Evolutionary conservation across 2,113 vertebrate genomes (phyloP).

Genomic region (Chloropsis hardwickii): DNA sequence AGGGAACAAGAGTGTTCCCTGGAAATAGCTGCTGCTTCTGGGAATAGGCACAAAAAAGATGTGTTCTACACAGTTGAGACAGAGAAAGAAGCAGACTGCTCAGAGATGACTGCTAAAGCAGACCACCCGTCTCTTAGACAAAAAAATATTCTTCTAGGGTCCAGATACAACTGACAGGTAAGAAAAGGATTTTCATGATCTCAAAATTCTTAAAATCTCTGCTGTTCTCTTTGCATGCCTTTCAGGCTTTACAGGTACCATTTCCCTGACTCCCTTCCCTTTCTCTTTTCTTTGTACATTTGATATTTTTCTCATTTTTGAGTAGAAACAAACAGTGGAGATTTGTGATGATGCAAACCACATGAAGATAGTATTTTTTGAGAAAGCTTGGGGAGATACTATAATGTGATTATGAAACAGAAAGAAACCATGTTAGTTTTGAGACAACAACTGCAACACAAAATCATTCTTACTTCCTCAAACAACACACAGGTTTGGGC

Average conservation of each 20-base stretch:
- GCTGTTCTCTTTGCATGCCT: background rate
- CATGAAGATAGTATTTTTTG: background rate
- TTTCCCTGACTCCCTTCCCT: background rate
- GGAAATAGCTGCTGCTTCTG: background rate
- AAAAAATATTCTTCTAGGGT: background rate
- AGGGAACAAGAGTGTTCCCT: background rate
- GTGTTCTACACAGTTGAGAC: background rate
- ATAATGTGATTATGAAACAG: background rate
- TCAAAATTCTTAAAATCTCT: background rate
- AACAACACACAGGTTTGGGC: background rate
- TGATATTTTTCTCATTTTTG: background rate
- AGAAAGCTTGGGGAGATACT: background rate
- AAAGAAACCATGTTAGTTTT: background rate
- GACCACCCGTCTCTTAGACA: fast-evolving
- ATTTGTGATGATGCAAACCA: background rate
- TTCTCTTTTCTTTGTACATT: background rate
- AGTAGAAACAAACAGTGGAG: background rate
- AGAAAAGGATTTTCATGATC: background rate
- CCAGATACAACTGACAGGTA: background rate
- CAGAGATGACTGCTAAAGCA: background rate
- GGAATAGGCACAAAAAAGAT: background rate
- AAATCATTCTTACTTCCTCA: background rate
- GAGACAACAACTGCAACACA: background rate
- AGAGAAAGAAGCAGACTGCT: background rate
- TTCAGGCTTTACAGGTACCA: background rate